Percentiles rank a stretch among this genome's conserved stretches.
Conservation (phyloP, 2,113 vertebrate genomes). For the Microtus montanus region DNA sequence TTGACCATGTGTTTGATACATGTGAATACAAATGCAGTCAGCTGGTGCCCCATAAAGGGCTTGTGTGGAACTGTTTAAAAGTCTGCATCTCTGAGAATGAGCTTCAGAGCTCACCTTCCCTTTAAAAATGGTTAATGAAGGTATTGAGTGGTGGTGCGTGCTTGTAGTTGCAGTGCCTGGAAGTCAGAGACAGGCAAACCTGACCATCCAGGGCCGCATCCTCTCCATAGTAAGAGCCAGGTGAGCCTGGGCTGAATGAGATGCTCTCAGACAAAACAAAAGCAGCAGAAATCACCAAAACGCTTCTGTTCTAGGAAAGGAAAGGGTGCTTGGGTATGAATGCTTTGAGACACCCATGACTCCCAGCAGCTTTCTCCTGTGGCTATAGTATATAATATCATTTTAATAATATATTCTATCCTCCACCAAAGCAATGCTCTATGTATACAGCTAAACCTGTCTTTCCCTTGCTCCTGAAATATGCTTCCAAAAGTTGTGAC, state of each 20-base stretch:
- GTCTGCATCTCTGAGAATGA: neutral
- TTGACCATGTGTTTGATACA: neutral
- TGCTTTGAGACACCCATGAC: slow-evolving; percentile 2
- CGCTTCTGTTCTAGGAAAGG: neutral
- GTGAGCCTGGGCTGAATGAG: neutral
- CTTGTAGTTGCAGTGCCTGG: neutral
- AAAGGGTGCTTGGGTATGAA: neutral
- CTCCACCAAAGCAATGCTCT: slow-evolving; percentile 44
- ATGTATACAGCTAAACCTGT: slow-evolving; percentile 37
- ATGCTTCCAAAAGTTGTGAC: slow-evolving; percentile 60
- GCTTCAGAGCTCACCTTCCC: neutral
- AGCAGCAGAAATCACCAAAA: neutral
- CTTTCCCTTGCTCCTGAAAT: slow-evolving; percentile 28
- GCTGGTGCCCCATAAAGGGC: neutral
- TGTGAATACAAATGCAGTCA: neutral
- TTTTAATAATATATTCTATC: neutral
- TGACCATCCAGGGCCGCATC: neutral
- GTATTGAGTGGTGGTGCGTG: neutral
- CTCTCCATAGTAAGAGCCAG: neutral
- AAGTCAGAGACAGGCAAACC: neutral
- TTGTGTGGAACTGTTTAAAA: neutral
- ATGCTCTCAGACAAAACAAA: neutral
- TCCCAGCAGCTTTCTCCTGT: slow-evolving; percentile 10
- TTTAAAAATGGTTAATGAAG: neutral
- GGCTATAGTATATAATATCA: neutral